These are phyloP conservation scores for Yponomeuta cagnagella DNA, from an alignment of 2,888 invertebrate species.

Conservation along the genomic window DNA sequence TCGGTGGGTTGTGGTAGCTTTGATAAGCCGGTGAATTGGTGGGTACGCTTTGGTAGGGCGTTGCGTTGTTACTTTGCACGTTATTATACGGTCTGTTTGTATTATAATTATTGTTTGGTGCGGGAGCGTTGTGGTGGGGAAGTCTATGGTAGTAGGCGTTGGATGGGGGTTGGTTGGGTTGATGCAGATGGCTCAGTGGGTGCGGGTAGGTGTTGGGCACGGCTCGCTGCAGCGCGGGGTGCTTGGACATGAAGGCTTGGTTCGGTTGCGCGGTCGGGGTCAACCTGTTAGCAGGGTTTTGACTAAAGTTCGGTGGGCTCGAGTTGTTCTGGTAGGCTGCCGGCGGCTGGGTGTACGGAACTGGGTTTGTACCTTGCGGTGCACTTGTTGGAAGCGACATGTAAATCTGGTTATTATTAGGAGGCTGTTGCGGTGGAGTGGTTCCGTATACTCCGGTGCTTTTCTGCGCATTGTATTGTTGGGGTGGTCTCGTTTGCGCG, in stretches of 20 bases:
- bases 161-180: conserved; percentile 51
- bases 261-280: conserved; percentile 51
- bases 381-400: conserved; percentile 49
- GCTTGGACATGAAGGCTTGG: conserved; percentile 47
- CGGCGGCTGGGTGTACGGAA: conserved; percentile 60
- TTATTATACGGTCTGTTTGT: conserved; percentile 45
- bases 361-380: conserved; percentile 49
- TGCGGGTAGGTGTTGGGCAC: conserved; percentile 58
- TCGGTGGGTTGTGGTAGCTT: conserved; percentile 71
- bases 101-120: conserved; percentile 33
- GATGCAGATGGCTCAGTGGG: conserved; percentile 54
- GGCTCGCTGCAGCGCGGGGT: conserved; percentile 43
- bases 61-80: conserved; percentile 33
- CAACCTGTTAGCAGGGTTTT: conserved; percentile 59
- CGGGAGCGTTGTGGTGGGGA: conserved; percentile 42
- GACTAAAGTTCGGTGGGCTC: conserved; percentile 63
- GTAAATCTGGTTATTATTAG: conserved; percentile 53
- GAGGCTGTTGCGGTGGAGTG: conserved; percentile 37
- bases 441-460: conserved; percentile 48
- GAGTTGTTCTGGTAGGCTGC: conserved; percentile 50
- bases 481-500: conserved; percentile 50
- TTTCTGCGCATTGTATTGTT: conserved; percentile 54
- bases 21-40: conserved; percentile 63
- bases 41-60: conserved; percentile 69
- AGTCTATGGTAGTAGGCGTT: conserved; percentile 64